Percentiles rank a stretch among this genome's conserved stretches.
Conservation (phyloP, 2,888 invertebrate species). For the Pristionchus fissidentatus region DNA sequence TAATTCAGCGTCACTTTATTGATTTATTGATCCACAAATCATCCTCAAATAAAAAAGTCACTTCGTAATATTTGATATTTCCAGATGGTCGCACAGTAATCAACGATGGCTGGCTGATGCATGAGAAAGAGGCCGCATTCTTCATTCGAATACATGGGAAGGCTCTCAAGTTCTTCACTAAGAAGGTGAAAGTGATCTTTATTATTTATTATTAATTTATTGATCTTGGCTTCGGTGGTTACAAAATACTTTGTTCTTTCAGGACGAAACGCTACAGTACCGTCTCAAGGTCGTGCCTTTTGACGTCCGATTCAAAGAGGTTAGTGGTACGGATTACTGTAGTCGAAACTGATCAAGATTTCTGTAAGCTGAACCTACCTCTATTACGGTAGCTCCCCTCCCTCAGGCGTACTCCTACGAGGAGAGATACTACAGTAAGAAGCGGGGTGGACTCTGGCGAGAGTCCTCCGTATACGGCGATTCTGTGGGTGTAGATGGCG, state of each 20-base stretch:
- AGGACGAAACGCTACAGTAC: slow-evolving; percentile 52
- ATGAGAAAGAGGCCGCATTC: slow-evolving; percentile 59
- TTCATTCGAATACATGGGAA: slow-evolving; percentile 65
- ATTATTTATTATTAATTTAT: too few species aligned
- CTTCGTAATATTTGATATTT: too few species aligned
- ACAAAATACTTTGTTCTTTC: slow-evolving; percentile 1
- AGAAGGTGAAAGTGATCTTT: background rate
- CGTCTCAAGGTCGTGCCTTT: slow-evolving; percentile 65
- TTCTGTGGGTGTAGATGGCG: slow-evolving; percentile 10
- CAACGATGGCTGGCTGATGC: slow-evolving; percentile 62
- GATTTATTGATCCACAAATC: background rate
- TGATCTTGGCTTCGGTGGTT: background rate
- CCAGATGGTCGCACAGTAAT: slow-evolving; percentile 59
- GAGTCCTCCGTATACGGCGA: slow-evolving; percentile 34
- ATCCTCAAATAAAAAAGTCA: too few species aligned
- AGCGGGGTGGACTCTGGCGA: slow-evolving; percentile 20
- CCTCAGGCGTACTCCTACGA: slow-evolving; percentile 48
- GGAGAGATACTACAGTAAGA: slow-evolving; percentile 18
- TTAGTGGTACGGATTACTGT: slow-evolving; percentile 13
- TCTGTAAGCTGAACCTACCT: background rate
- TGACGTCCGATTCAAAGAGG: slow-evolving; percentile 65
- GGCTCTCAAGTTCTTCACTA: slow-evolving; percentile 61
- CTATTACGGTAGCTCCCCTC: background rate
- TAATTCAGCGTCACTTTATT: too few species aligned
- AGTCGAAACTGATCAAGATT: background rate